Base-by-base conservation (phyloP, 53 echinoderm and acorn worm species). In the Patiria pectinifera region DNA sequence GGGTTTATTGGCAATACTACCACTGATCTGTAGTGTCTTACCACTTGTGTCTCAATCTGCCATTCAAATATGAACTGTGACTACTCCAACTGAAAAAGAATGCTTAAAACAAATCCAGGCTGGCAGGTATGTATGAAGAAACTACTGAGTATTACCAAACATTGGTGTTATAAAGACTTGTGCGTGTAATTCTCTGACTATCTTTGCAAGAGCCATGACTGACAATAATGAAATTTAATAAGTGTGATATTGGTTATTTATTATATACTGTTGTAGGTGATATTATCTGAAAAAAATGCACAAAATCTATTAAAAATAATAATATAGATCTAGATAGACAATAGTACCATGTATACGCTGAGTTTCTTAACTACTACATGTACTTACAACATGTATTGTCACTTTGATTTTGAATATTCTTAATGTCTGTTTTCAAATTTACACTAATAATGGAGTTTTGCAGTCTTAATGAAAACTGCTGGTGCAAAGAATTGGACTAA, bases 401-500 rank as follows among this genome's bases (percentile, higher is more conserved):
- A 23, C 21, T 18, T 74, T 74, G 62, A 10, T 81, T 49, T 60
- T 25, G 6, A 60, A 26, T 6, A 53, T 53, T 53, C 53, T 53
- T 53, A 53, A 53, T 53, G 8, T 6, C n/a, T 53, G 53, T 53
- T 53, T 53, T 53, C 5, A 53, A 60, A 60, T 83, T 83, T 83
- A 60, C 83, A 60, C 63, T 85, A 43, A 66, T 63, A 69, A 69
- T 45, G 26, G 8, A 43, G 69, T 63, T 43, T 85, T 85, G 85
- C 85, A 69, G 59, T 63, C 66, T 63, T 35, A 26, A 85, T 43
- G 16, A 83, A 83, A 45, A 85, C 22, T 74, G n/a, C 74, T 74
- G 85, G 85, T 85, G 85, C 84, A 63, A 62, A 84, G 10, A 26
- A 23, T 53, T 84, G 63, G 62, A 84, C 53, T 84, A 16, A 84